Base-by-base conservation (phyloP, 2,113 vertebrate genomes). In the Pangasianodon hypophthalmus region DNA sequence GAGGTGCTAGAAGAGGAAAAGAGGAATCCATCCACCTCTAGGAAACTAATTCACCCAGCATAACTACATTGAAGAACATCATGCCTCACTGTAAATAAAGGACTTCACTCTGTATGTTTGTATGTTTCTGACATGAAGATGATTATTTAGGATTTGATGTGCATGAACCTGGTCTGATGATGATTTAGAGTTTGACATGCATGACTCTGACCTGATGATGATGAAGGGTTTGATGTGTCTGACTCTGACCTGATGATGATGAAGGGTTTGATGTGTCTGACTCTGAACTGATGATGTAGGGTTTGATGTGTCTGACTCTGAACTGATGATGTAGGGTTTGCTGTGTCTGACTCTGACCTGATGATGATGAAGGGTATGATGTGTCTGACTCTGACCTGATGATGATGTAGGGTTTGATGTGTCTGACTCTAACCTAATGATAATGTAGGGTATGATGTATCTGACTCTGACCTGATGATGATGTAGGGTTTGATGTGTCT, bases 381-480 rank as follows among this genome's bases (percentile, higher is more conserved):
- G n/a, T n/a, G n/a, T n/a, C n/a, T n/a, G n/a, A n/a, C n/a, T n/a
- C n/a, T n/a, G n/a, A 75, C 19, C 18, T 48, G 9, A 48, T 79
- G 19, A 77, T 46, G 16, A 81, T n/a, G 79, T 11, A 48, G 41
- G 29, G 41, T 44, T 46, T 21, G 26, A 10, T 44, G 9, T 64
- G 32, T 6, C 0, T 46, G 37, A n/a, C 0, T 24, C 82, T 56
- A 87, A 99, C 98, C 98, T 96, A 96, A 64, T 64, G 26, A 64
- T 98, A 82, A 99, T 99, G 95, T 94, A 98, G 0, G 98, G 97
- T 94, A 98, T 96, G 91, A 99, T 98, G 93, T 90, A 4, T 69
- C 3, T 69, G 6, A 16, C 58, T 60, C 19, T 60, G 58, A 24
- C 19, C 2, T 60, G 24, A 64, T 64, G 67, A 32, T 73, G 37